Base-by-base conservation (phyloP, 1,140 invertebrate genomes). In the Rhyzopertha dominica region DNA sequence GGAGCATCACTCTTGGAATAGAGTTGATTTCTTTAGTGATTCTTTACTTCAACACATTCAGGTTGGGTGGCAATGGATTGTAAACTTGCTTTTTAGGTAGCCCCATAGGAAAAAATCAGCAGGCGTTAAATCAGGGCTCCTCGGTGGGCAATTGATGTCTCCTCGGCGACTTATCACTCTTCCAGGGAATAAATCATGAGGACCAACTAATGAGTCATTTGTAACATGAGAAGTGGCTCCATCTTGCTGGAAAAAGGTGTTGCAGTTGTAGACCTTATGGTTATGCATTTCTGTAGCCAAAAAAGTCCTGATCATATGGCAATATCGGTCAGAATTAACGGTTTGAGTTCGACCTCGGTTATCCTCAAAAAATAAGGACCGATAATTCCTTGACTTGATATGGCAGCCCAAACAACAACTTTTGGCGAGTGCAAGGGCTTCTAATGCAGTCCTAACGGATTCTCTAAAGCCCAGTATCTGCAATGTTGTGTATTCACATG, bases 401-500 rank as follows among this genome's bases (percentile, higher is more conserved):
- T n/a, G n/a, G 17, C 36, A 47, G 3, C 20, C 47, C 47, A 50
- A 26, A 39, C 34, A 22, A 40, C 24, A 3, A 48, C 32, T 47
- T 43, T 43, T 12, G 18, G 5, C 5, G 24, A 5, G 22, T 43
- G 18, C 12, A 43, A 26, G 2, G 26, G 41, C 29, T 2, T 9
- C 24, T 43, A 28, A 34, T 35, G 18, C 12, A 50, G 19, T 25
- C 19, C 18, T 25, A 26, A 18, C 17, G 24, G 34, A 14, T 50
- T 50, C 3, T 47, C n/a, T 14, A 26, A 42, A 34, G 14, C 22
- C 45, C 45, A 46, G 25, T 43, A 46, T 25, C 40, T 35, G 20
- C 43, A 46, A 40, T 46, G 24, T 46, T 46, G 43, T 25, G 26
- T 46, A 45, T 46, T 46, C 12, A 46, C 40, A 23, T 47, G 25